Conservation (phyloP, 1,140 invertebrate species). For the Drosophila ohnishii region DNA sequence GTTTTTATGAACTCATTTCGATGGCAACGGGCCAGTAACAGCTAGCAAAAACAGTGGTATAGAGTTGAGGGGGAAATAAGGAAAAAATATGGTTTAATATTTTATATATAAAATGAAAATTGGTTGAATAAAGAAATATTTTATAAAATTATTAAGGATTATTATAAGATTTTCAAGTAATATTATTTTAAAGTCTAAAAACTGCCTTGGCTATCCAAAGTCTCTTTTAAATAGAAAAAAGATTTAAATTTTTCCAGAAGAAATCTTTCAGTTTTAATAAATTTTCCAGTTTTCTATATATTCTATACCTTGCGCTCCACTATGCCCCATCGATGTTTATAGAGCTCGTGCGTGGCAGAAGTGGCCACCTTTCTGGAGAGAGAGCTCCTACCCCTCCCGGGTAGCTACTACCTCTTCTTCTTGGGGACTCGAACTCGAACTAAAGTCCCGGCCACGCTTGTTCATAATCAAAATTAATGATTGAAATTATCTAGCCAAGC, state of each 20-base stretch:
- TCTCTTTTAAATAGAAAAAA: not conserved
- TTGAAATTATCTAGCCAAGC: constrained; percentile 78
- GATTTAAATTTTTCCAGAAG: too few species aligned
- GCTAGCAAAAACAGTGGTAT: constrained; percentile 51
- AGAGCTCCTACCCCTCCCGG: not conserved
- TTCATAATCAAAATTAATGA: constrained; percentile 82
- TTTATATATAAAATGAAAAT: too few species aligned
- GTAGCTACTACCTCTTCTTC: constrained; percentile 5
- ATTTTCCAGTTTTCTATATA: not conserved
- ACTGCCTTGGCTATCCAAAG: too few species aligned
- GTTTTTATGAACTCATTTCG: constrained; percentile 73
- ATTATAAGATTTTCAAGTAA: not conserved
- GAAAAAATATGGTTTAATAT: not conserved
- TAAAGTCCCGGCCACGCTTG: constrained; percentile 61
- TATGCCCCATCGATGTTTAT: constrained; percentile 30
- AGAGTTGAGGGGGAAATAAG: not conserved
- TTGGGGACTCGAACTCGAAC: constrained; percentile 22
- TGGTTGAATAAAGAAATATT: not conserved
- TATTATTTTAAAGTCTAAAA: too few species aligned
- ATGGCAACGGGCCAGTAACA: constrained; percentile 34
- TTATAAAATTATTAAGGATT: too few species aligned
- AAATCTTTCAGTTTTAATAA: too few species aligned
- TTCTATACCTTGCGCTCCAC: not conserved
- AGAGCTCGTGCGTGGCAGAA: constrained; percentile 63
- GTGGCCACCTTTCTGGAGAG: constrained; percentile 11